Evolutionary conservation across 2,113 vertebrate genomes (phyloP).

Genomic region (Callionymus lyra): DNA sequence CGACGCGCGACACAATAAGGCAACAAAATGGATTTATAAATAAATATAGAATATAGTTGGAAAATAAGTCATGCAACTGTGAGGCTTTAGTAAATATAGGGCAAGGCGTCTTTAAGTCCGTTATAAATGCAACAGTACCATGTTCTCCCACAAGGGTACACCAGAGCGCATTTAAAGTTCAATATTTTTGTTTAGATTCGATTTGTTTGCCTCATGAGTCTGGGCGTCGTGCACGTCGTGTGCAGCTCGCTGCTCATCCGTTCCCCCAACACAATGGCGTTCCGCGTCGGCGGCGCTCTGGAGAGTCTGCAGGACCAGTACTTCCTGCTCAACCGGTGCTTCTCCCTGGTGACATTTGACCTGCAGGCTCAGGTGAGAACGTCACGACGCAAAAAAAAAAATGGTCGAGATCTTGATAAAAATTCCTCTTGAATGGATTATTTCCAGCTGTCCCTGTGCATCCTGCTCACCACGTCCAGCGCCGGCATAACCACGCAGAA

Average conservation of each 20-base stretch:
- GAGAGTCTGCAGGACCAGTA: slow-evolving; percentile 75
- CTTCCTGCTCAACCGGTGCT: slow-evolving; percentile 74
- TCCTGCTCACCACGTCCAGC: slow-evolving; percentile 63
- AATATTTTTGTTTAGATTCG: slow-evolving; percentile 53
- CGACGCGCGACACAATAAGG: too few species aligned
- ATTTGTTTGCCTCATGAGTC: slow-evolving; percentile 65
- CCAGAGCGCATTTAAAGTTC: too few species aligned
- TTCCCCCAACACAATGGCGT: slow-evolving; percentile 76
- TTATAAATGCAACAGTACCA: too few species aligned
- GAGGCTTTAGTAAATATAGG: too few species aligned
- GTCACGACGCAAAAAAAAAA: too few species aligned
- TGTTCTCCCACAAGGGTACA: too few species aligned
- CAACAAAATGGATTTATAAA: too few species aligned
- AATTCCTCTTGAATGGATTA: too few species aligned
- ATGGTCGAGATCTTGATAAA: too few species aligned
- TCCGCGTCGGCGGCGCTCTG: slow-evolving; percentile 75
- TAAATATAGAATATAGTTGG: too few species aligned
- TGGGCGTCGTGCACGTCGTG: slow-evolving; percentile 65
- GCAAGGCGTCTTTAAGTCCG: too few species aligned
- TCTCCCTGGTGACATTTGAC: slow-evolving; percentile 82
- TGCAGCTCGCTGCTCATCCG: slow-evolving; percentile 65
- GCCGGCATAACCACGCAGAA: slow-evolving; percentile 35
- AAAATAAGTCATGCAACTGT: too few species aligned
- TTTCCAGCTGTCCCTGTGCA: slow-evolving; percentile 71
- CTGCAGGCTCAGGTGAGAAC: slow-evolving; percentile 77